phyloP scores from a whole-genome alignment of 2,888 invertebrate genomes.

The Lycophotia porphyrea region DNA sequence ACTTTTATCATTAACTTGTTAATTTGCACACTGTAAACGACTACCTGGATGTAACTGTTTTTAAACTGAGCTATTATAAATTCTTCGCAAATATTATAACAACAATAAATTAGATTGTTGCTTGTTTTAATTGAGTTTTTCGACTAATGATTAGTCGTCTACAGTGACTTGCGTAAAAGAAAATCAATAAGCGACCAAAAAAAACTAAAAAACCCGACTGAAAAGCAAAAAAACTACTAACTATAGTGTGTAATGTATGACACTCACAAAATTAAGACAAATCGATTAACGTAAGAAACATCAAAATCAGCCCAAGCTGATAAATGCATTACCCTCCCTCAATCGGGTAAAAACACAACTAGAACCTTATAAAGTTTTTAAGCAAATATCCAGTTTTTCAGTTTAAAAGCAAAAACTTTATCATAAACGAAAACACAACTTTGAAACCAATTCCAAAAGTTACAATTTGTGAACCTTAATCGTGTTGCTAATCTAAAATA shows the following conservation, averaged over 20 bases:
- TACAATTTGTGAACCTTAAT: constrained; percentile 11
- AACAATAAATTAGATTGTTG: background rate
- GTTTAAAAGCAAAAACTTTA: constrained; percentile 1
- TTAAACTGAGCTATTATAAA: background rate
- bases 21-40: background rate
- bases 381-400: background rate
- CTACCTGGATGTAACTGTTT: constrained; percentile 11
- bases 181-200: background rate
- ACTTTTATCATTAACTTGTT: background rate
- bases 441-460: constrained; percentile 24
- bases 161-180: background rate
- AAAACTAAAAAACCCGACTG: no score
- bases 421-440: constrained; percentile 8
- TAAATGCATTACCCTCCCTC: no score
- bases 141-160: background rate
- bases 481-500: constrained; percentile 40
- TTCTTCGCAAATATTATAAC: background rate
- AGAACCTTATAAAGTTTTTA: background rate
- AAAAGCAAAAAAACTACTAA: no score
- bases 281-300: no score
- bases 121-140: background rate
- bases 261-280: no score
- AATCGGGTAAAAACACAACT: background rate
- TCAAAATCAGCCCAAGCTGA: no score
- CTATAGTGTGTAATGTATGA: no score